These are phyloP conservation scores for Hemitrygon akajei DNA, from an alignment of 2,797 vertebrate genomes.

Conservation along the genomic window DNA sequence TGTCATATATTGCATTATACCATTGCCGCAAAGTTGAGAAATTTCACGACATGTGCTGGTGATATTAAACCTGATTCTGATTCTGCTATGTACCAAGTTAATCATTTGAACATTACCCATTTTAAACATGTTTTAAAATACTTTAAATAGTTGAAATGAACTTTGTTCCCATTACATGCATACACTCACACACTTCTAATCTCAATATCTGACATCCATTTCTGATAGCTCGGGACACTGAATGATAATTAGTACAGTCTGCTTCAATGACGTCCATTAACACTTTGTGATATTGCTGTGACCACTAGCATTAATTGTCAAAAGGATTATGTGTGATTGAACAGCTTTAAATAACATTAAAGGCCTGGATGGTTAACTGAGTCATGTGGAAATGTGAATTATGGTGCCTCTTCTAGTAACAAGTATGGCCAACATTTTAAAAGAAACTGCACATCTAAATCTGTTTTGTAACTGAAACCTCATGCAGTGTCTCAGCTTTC, in stretches of 20 bases:
- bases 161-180: neutral
- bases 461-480: slow-evolving; percentile 11
- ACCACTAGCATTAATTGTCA: slow-evolving; percentile 25
- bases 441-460: neutral
- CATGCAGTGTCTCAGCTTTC: neutral
- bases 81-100: neutral
- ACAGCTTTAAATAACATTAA: slow-evolving; percentile 21
- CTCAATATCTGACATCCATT: neutral
- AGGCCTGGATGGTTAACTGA: slow-evolving; percentile 23
- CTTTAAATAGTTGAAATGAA: neutral
- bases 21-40: no score
- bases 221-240: neutral
- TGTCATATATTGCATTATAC: no score
- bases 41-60: no score
- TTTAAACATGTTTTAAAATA: neutral
- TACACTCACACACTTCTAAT: neutral
- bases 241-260: slow-evolving; percentile 5
- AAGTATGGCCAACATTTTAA: neutral
- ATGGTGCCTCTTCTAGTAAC: neutral
- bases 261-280: slow-evolving; percentile 14
- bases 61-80: no score
- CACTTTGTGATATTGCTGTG: neutral
- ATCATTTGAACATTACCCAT: neutral
- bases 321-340: slow-evolving; percentile 1
- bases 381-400: slow-evolving; percentile 18